Evolutionary conservation across 2,888 invertebrate species (phyloP).

Genomic region (Eupithecia pulchellata): DNA sequence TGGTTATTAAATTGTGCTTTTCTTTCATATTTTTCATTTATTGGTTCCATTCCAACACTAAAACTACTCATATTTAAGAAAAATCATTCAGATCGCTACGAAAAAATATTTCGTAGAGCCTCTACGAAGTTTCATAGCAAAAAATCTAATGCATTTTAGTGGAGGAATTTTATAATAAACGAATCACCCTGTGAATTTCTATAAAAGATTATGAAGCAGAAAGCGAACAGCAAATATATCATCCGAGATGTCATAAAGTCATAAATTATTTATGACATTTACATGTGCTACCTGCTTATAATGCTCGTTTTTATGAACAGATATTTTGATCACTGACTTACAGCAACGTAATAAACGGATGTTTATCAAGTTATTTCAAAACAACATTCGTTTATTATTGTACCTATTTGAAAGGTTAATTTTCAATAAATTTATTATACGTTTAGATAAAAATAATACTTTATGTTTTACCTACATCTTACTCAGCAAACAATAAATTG

Average conservation of each 20-base stretch:
- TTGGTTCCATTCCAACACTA: neutral
- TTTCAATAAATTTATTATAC: too few relatives aligned
- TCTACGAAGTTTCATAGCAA: conserved; percentile 17
- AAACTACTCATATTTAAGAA: neutral
- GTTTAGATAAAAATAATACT: neutral
- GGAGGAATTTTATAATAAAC: neutral
- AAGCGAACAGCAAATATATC: conserved; percentile 67
- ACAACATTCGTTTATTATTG: too few relatives aligned
- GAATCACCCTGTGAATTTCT: conserved; percentile 27
- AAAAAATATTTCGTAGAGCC: neutral
- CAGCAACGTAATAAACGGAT: neutral
- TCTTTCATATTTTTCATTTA: neutral
- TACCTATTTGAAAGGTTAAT: too few relatives aligned
- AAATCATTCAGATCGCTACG: neutral
- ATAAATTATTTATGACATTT: conserved; percentile 67
- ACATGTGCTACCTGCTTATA: conserved; percentile 17
- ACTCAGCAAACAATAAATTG: conserved; percentile 6
- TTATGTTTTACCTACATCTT: neutral
- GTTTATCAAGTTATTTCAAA: neutral
- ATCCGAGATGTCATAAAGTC: conserved; percentile 66
- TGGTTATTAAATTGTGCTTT: too few relatives aligned
- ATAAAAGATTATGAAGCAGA: conserved; percentile 62
- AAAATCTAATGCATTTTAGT: neutral
- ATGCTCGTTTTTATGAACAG: conserved; percentile 10
- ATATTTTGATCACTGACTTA: conserved; percentile 18